Base-by-base conservation (phyloP, 2,888 invertebrate species). In the Dicranocentrus wangi region DNA sequence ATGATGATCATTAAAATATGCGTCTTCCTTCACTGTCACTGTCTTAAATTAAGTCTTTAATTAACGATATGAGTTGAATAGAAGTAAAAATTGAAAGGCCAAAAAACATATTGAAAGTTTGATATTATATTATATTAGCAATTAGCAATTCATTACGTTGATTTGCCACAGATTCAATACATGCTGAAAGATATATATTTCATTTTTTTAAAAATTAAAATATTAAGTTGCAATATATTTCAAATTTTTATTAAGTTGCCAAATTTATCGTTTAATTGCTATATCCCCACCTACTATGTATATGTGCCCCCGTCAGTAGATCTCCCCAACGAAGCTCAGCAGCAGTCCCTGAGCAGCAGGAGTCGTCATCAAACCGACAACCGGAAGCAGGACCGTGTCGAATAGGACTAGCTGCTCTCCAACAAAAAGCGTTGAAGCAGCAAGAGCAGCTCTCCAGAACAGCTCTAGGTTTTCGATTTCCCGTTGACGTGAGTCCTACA, bases 381-480 rank as follows among this genome's bases (percentile, higher is more conserved):
- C 19, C 60, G 17, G 80, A 80, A 21, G 60, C 66, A 1, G 80
- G 72, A 19, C 80, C 80, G 1, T 73, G 72, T 39, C 84, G 93
- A 82, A 94, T 94, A 85, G 94, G 94, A 28, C 89, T 94, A 87
- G 94, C 94, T 65, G 94, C 94, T 86, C 93, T 94, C 87, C 93
- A 94, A 87, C 93, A 94, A 88, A 91, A 94, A 84, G 93, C 93
- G 70, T 90, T 92, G 60, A 87, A 87, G 68, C 92, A 92, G 87
- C 91, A 91, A 87, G 92, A 92, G 86, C 89, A 90, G 76, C 85
- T 88, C 85, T 87, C 87, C 47, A 76, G 77, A 82, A 84, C 85
- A 17, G 63, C 85, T 8, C 60, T 86, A 63, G 86, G 86, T 27
- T 86, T 86, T 77, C 79, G 85, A 55, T 86, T 85, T 43, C 86